Percentiles rank a stretch among this genome's conserved stretches.
Conservation (phyloP, 2,888 invertebrate genomes). For the Microctonus hyperodae region DNA sequence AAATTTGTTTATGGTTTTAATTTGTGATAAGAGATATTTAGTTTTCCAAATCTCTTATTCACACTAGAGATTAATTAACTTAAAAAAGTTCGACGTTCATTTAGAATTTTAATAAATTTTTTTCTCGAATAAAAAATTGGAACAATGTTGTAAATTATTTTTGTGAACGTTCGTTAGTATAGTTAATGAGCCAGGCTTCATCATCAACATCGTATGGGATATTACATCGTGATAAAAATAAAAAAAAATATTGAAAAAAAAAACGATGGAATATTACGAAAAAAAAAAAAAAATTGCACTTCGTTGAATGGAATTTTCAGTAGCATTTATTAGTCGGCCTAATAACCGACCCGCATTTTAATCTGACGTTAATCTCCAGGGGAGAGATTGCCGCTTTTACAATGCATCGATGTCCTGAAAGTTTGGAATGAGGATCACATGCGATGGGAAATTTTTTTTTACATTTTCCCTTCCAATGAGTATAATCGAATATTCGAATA, state of each 20-base stretch:
- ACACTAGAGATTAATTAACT: too few relatives aligned
- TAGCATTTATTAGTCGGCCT: conserved; percentile 56
- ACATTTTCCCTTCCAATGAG: conserved; percentile 17
- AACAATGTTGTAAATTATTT: neutral
- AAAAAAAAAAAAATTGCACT: conserved; percentile 25
- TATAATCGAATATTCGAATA: conserved; percentile 34
- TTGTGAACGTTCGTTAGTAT: conserved; percentile 11
- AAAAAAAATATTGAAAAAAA: conserved; percentile 21
- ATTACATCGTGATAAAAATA: neutral
- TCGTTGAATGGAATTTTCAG: conserved; percentile 51
- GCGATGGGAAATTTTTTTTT: conserved; percentile 21
- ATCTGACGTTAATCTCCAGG: conserved; percentile 58
- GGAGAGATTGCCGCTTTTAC: conserved; percentile 35
- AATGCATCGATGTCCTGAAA: conserved; percentile 29
- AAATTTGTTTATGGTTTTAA: too few relatives aligned
- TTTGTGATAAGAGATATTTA: too few relatives aligned
- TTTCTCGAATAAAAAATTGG: too few relatives aligned
- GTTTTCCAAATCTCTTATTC: too few relatives aligned
- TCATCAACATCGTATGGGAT: neutral
- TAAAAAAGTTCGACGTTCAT: too few relatives aligned
- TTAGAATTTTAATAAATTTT: too few relatives aligned
- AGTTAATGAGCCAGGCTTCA: conserved; percentile 3
- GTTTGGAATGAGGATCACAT: conserved; percentile 25
- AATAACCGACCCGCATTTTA: conserved; percentile 56
- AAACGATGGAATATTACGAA: conserved; percentile 26